These are phyloP conservation scores for Nestor notabilis DNA, from an alignment of 2,113 vertebrate genomes.

Conservation along the genomic window DNA sequence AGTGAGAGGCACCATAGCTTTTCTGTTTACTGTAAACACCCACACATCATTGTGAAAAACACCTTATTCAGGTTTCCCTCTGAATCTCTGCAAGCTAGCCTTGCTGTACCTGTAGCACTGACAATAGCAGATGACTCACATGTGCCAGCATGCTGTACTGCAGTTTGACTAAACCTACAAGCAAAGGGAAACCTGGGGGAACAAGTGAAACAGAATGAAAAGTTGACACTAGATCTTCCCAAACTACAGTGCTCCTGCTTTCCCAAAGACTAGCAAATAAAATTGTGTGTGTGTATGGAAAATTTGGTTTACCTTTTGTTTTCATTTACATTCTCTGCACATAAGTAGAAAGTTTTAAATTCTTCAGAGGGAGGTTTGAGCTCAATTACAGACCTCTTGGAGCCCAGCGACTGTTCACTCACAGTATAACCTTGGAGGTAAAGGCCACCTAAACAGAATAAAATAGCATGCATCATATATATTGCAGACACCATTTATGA, in stretches of 20 bases:
- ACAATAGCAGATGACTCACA: neutral
- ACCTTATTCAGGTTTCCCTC: neutral
- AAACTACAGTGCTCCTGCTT: neutral
- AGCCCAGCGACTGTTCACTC: constrained; percentile 82
- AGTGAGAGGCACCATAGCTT: neutral
- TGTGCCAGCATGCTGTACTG: neutral
- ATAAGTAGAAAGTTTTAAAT: constrained; percentile 89
- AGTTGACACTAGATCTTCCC: neutral
- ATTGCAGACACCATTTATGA: neutral
- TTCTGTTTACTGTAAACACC: neutral
- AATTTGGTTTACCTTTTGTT: constrained; percentile 82
- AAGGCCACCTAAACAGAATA: constrained; percentile 80
- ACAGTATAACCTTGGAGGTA: constrained; percentile 90
- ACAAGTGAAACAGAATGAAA: neutral
- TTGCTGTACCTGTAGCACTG: neutral
- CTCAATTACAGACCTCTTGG: constrained; percentile 86
- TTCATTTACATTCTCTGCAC: constrained; percentile 86
- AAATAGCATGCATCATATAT: neutral
- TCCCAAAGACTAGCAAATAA: neutral
- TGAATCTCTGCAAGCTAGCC: neutral
- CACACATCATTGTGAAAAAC: neutral
- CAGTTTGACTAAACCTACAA: neutral
- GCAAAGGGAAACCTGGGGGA: neutral
- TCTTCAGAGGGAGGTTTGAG: constrained; percentile 89
- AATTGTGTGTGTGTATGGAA: neutral